A percentile compares a stretch with the other conserved stretches of the same genome.
Evolutionary conservation across 2,113 vertebrate species (phyloP).

Genomic region (Corynorhinus townsendii): DNA sequence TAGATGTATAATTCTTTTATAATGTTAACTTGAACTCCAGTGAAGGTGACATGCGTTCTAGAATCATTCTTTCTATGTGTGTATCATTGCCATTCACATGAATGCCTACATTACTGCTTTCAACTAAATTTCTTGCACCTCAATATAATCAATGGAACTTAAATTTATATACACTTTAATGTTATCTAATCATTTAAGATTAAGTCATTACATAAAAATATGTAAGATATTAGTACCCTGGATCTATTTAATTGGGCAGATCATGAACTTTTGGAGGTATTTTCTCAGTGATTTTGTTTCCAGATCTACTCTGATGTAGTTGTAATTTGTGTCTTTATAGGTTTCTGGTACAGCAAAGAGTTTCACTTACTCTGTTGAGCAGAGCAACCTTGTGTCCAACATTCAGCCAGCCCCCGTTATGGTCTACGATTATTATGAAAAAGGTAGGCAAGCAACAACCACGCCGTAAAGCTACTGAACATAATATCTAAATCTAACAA

Average conservation of each 20-base stretch:
- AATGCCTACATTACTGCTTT: neutral
- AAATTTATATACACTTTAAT: neutral
- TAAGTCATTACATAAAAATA: neutral
- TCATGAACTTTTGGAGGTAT: neutral
- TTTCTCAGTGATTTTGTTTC: neutral
- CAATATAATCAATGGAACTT: neutral
- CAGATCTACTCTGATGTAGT: neutral
- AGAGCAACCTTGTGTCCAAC: constrained; percentile 77
- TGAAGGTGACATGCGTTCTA: neutral
- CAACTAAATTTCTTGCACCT: neutral
- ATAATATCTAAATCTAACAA: neutral
- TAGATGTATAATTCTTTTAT: neutral
- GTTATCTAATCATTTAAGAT: neutral
- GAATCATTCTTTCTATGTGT: neutral
- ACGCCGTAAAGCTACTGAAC: neutral
- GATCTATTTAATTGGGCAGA: neutral
- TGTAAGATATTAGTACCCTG: neutral
- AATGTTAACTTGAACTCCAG: neutral
- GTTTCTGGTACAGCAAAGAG: neutral
- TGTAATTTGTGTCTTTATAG: constrained; percentile 25
- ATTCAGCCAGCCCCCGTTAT: constrained; percentile 82
- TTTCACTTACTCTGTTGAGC: constrained; percentile 73
- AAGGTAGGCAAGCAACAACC: constrained; percentile 75
- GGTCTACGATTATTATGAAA: constrained; percentile 85
- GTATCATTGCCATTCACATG: neutral